Conservation (phyloP, 2,113 vertebrate genomes). For the Pantherophis guttatus region DNA sequence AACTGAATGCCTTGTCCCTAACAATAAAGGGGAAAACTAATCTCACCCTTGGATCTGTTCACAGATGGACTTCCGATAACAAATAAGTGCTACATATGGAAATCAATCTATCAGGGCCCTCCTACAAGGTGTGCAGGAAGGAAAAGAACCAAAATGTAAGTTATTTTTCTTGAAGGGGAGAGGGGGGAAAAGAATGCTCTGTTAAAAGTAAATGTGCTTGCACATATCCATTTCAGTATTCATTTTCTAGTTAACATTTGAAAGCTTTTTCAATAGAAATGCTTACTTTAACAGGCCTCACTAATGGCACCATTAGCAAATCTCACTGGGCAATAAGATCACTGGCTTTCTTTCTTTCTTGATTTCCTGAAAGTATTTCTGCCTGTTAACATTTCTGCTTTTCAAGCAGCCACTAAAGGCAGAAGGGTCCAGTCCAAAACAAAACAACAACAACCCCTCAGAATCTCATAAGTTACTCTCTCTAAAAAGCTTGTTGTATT, state of each 20-base stretch:
- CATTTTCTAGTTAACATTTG: background rate
- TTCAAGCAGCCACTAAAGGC: background rate
- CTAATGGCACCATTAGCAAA: fast-evolving
- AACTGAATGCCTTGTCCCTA: conserved; percentile 54
- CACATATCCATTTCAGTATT: background rate
- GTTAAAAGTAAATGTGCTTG: conserved; percentile 40
- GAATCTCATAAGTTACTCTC: background rate
- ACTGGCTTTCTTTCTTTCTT: background rate
- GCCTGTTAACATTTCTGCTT: conserved; percentile 8
- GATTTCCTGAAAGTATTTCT: background rate
- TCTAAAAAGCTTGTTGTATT: background rate
- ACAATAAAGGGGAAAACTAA: conserved; percentile 67
- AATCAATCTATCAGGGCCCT: conserved; percentile 62
- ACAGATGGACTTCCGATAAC: conserved; percentile 64
- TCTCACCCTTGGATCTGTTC: conserved; percentile 54
- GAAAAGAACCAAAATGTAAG: conserved; percentile 47
- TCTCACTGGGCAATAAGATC: background rate
- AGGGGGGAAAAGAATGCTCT: background rate
- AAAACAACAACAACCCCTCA: background rate
- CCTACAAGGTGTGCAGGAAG: conserved; percentile 58
- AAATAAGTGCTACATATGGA: conserved; percentile 57
- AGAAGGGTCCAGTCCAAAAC: background rate
- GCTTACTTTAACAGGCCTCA: background rate
- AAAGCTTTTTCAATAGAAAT: background rate
- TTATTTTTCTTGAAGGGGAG: background rate